Base-by-base conservation (phyloP, 2,113 vertebrate species). In the Ailuropoda melanoleuca region DNA sequence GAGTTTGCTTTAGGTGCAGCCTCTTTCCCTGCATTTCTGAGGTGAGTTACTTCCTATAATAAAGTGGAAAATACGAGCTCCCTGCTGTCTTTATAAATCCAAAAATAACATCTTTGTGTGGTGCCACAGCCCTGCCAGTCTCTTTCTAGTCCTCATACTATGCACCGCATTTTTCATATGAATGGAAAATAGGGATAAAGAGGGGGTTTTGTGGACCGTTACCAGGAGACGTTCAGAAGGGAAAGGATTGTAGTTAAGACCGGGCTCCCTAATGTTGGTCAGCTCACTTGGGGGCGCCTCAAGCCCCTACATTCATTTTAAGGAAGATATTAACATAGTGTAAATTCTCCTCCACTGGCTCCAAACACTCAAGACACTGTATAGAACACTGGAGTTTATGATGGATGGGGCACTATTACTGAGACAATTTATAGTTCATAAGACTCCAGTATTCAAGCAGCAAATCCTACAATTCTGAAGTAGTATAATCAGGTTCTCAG, bases 21-120 rank as follows among this genome's bases (percentile, higher is more conserved):
- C 53, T 93, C 88, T 95, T 92, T 66, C 80, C 90, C 3, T 62
- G 39, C 37, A 95, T 90, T 94, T 93, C 72, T 66, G 82, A 94
- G 55, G 8, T 48, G 26, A 96, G 72, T 74, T 93, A 72, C n/a
- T 95, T 93, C 53, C 56, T 72, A 1, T 64, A 85, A 48, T 80
- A 48, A 92, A 77, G 43, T 85, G 0, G 64, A 77, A 93, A 96
- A 68, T 68, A 56, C 14, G 83, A 50, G 77, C 83, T 96, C 12
- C 24, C 66, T 87, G 17, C 29, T 89, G 8, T 60, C 43, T 58
- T 85, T 88, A n/a, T 80, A 87, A 94, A 60, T 82, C 46, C 43
- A 86, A 60, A 97, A 94, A 82, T 82, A 78, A 29, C 13, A 39
- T 81, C 17, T 85, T 53, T 81, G 2, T 70, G 34, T 58, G 29